Evolutionary conservation across 2,888 invertebrate genomes (phyloP), one percentile per base, ranked within the genome.

Genomic region (Rosalia funebris): DNA sequence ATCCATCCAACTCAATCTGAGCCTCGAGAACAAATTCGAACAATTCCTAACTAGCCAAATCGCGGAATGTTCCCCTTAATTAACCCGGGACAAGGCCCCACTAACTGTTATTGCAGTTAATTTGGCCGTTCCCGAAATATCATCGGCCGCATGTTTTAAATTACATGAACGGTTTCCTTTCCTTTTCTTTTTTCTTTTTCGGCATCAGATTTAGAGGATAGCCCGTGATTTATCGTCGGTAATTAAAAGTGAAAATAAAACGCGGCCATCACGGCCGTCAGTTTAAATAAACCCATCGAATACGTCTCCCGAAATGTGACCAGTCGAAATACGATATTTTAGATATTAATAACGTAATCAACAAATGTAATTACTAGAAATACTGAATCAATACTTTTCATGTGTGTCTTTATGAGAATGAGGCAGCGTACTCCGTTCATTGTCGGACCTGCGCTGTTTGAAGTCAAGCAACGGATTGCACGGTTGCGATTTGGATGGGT

Each of bases 101-200:
- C 25, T 25, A 25, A 3, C 25, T 7, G 7, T 7, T 7, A 25
- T 25, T 5, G 61, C 60, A 44, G 62, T 65, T 66, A 68, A 69
- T 68, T 67, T 66, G 65, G 60, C 63, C 63, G 62, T 62, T 67
- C 67, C 63, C 42, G 54, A 69, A 69, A 69, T 69, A 69, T 60
- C 62, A 34, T 42, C 60, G 54, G 52, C 57, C 60, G 58, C 58
- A 50, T 65, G 62, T 65, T 65, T 61, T 62, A 48, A 66, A 66
- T 63, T 66, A 59, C 57, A 63, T 57, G 61, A 65, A 60, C 65
- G 16, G 65, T 65, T 62, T 62, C 62, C 65, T 62, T 60, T 60
- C 52, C 60, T 60, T 25, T 17, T 53, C n/a, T n/a, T n/a, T n/a
- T n/a, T n/a, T n/a, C n/a, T 65, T 60, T 66, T 64, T 57, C 60